A percentile compares a stretch with the other conserved stretches of the same genome.
Conservation (phyloP, 2,888 invertebrate genomes). For the Clivina fossor region DNA sequence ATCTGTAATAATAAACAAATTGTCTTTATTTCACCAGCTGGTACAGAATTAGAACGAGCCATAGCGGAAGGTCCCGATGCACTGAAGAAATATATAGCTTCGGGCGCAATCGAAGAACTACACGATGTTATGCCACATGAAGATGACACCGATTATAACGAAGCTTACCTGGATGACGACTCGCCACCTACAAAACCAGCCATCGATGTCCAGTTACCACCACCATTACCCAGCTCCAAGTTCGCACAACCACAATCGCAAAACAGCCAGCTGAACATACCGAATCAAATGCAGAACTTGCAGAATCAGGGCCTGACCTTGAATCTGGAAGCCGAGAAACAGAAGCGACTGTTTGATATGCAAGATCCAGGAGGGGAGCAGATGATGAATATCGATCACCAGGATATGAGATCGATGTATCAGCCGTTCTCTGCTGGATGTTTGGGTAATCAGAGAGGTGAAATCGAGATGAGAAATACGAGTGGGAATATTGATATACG, state of each 20-base stretch:
- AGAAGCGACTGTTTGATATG: constrained; percentile 11
- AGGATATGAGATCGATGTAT: constrained; percentile 18
- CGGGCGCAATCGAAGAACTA: constrained; percentile 79
- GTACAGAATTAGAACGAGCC: constrained; percentile 73
- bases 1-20: not conserved
- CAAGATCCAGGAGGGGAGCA: constrained; percentile 8
- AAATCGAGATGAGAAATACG: constrained; percentile 11
- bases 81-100: constrained; percentile 74
- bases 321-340: constrained; percentile 18
- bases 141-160: constrained; percentile 58
- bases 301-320: constrained; percentile 25
- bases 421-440: constrained; percentile 12
- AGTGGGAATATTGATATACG: constrained; percentile 14
- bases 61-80: constrained; percentile 77
- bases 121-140: constrained; percentile 74
- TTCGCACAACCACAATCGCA: constrained; percentile 48
- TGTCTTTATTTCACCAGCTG: constrained; percentile 63
- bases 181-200: constrained; percentile 39
- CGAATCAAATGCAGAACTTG: constrained; percentile 26
- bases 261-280: constrained; percentile 17
- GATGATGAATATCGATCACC: no score
- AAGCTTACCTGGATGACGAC: constrained; percentile 53
- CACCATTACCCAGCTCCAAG: constrained; percentile 52
- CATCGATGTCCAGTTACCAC: constrained; percentile 49
- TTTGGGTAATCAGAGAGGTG: constrained; percentile 10